These are phyloP conservation scores for Lasioglossum figueresi DNA, from an alignment of 2,888 invertebrate species.

Conservation along the genomic window DNA sequence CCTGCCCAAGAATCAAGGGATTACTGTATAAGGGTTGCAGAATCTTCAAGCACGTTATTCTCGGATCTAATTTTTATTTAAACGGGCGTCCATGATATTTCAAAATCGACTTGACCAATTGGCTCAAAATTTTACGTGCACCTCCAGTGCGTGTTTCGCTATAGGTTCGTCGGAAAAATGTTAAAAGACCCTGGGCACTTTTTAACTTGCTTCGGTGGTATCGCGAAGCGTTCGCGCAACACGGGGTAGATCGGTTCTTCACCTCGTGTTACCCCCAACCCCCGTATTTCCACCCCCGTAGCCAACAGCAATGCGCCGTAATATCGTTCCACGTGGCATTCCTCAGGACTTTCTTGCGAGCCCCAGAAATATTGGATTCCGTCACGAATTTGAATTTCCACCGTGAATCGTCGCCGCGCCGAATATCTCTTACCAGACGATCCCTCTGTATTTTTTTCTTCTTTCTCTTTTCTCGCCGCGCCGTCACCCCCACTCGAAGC, in stretches of 20 bases:
- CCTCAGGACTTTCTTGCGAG: slow-evolving; percentile 36
- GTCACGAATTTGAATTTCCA: slow-evolving; percentile 63
- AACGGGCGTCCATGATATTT: neutral
- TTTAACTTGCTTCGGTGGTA: slow-evolving; percentile 21
- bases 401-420: slow-evolving; percentile 19
- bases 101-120: neutral
- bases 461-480: neutral
- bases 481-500: neutral
- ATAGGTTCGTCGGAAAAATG: neutral
- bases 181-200: slow-evolving; percentile 33
- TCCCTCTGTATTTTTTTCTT: neutral
- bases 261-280: neutral
- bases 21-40: too few relatives aligned
- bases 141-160: too few relatives aligned
- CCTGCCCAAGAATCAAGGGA: too few relatives aligned
- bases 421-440: slow-evolving; percentile 35
- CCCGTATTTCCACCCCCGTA: neutral
- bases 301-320: slow-evolving; percentile 45
- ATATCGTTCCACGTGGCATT: slow-evolving; percentile 64
- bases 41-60: too few relatives aligned
- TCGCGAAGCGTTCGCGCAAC: neutral
- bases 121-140: neutral
- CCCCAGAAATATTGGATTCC: slow-evolving; percentile 65
- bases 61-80: too few relatives aligned
- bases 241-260: slow-evolving; percentile 4